A percentile compares a stretch with the other conserved stretches of the same genome.
These are phyloP conservation scores for Boleophthalmus pectinirostris DNA, from an alignment of 2,113 vertebrate species.

Conservation along the genomic window DNA sequence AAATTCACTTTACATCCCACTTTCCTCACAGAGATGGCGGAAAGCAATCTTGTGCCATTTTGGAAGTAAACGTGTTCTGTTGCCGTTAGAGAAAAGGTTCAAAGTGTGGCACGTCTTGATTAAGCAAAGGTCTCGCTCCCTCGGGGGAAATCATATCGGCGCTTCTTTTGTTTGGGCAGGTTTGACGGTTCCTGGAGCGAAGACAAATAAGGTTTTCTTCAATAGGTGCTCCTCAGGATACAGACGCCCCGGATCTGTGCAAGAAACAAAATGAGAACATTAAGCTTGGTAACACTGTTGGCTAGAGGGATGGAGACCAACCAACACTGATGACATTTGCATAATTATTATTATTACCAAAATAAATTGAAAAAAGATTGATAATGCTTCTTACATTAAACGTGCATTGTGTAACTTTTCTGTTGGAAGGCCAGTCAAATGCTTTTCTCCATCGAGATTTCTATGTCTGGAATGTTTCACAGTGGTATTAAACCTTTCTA, in stretches of 20 bases:
- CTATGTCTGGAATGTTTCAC: too few relatives aligned
- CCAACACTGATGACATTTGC: too few relatives aligned
- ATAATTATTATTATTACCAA: too few relatives aligned
- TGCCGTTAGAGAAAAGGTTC: neutral
- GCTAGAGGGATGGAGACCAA: constrained; percentile 7
- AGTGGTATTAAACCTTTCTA: too few relatives aligned
- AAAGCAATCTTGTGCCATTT: neutral
- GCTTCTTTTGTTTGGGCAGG: neutral
- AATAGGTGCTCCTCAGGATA: constrained; percentile 8
- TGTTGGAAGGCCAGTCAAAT: too few relatives aligned
- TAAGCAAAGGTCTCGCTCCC: neutral
- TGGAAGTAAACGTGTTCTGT: neutral
- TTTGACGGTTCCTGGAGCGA: neutral
- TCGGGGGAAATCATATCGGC: neutral
- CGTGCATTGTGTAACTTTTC: too few relatives aligned
- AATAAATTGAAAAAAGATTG: too few relatives aligned
- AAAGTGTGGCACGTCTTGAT: constrained; percentile 5
- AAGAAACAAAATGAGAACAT: constrained; percentile 27
- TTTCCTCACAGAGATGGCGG: constrained; percentile 21
- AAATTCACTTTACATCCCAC: constrained; percentile 9
- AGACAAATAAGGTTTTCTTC: constrained; percentile 14
- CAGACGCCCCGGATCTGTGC: constrained; percentile 6
- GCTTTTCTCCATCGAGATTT: too few relatives aligned
- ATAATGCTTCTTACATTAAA: too few relatives aligned
- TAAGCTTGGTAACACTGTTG: neutral